phyloP scores from a whole-genome alignment of 2,797 vertebrate genomes.

The Dryobates pubescens region DNA sequence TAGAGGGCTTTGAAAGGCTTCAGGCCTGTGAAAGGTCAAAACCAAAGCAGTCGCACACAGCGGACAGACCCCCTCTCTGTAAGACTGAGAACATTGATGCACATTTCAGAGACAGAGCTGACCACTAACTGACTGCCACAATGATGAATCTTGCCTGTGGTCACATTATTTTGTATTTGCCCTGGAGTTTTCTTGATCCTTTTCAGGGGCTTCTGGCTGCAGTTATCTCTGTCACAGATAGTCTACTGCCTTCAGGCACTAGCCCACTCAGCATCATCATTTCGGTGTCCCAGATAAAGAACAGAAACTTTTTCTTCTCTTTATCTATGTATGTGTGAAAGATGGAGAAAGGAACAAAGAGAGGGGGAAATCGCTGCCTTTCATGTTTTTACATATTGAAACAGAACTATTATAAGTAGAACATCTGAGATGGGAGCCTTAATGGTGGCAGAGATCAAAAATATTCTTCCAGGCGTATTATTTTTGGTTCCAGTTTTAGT shows the following conservation, averaged over 20 bases:
- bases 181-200: background rate
- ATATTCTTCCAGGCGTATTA: slow-evolving; percentile 63
- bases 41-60: accelerated
- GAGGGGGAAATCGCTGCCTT: background rate
- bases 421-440: slow-evolving; percentile 45
- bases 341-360: background rate
- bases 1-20: background rate
- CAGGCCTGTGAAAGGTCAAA: background rate
- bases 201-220: background rate
- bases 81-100: accelerated
- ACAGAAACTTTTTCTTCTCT: background rate
- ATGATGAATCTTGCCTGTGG: background rate
- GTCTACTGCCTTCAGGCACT: background rate
- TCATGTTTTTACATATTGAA: background rate
- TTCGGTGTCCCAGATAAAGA: slow-evolving; percentile 11
- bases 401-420: slow-evolving; percentile 35
- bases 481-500: slow-evolving; percentile 66
- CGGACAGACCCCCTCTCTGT: background rate
- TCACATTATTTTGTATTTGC: background rate
- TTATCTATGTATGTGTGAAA: background rate
- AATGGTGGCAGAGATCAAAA: slow-evolving; percentile 66
- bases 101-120: background rate
- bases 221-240: background rate
- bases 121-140: background rate
- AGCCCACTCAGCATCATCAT: background rate